Evolutionary conservation across 2,888 invertebrate species (phyloP).

Genomic region (Opisthograptis luteolata): DNA sequence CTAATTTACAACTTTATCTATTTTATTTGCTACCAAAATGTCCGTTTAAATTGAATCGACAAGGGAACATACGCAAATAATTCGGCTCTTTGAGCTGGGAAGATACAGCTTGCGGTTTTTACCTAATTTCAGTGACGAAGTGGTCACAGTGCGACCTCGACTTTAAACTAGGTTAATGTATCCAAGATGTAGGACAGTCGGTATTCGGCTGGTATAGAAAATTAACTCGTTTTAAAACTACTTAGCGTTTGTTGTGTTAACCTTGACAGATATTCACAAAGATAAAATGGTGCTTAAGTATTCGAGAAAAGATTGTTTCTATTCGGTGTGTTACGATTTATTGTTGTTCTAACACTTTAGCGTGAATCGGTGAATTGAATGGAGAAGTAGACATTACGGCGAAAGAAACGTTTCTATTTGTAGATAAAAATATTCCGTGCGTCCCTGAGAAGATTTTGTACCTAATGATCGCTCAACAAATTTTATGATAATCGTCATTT

Average conservation of each 20-base stretch:
- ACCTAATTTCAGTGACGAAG: constrained; percentile 56
- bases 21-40: constrained; percentile 10
- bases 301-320: constrained; percentile 44
- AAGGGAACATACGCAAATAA: constrained; percentile 7
- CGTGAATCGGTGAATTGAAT: constrained; percentile 10
- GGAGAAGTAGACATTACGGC: neutral
- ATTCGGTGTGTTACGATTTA: constrained; percentile 14
- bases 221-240: constrained; percentile 49
- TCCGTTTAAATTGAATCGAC: constrained; percentile 3
- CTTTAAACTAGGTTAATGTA: constrained; percentile 76
- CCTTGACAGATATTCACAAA: constrained; percentile 64
- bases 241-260: constrained; percentile 46
- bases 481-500: constrained; percentile 34
- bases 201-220: constrained; percentile 61
- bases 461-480: constrained; percentile 25
- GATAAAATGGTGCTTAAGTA: constrained; percentile 44
- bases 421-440: constrained; percentile 3
- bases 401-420: neutral
- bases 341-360: constrained; percentile 5
- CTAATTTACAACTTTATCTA: constrained; percentile 6
- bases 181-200: constrained; percentile 66
- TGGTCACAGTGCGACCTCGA: constrained; percentile 62
- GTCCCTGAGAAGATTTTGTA: constrained; percentile 12
- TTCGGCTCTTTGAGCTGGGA: constrained; percentile 9
- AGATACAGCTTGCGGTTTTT: constrained; percentile 24